Percentiles rank a stretch among this genome's conserved stretches.
These are phyloP conservation scores for Argopecten irradians DNA, from an alignment of 1,140 invertebrate species.

Conservation along the genomic window DNA sequence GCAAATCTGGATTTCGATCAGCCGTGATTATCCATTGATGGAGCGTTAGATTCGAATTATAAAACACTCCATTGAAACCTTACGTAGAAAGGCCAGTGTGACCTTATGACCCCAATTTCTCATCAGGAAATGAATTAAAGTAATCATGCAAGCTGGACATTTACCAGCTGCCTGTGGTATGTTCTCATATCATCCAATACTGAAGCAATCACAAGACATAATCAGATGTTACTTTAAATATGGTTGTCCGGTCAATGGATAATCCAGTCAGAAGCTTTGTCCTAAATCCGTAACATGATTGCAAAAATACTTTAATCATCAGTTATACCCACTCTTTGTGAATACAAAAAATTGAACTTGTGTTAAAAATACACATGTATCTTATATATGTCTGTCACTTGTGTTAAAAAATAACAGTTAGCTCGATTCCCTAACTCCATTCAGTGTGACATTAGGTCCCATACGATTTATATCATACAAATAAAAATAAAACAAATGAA, in stretches of 20 bases:
- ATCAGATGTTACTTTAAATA: background rate
- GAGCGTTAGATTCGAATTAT: background rate
- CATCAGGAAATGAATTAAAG: background rate
- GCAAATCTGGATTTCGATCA: background rate
- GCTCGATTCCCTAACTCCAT: too few species aligned
- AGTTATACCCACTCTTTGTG: too few species aligned
- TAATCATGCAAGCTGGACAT: background rate
- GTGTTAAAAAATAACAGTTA: too few species aligned
- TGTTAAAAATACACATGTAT: too few species aligned
- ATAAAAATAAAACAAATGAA: too few species aligned
- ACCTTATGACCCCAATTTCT: background rate
- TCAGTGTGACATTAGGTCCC: too few species aligned
- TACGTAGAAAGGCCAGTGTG: background rate
- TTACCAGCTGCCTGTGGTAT: background rate
- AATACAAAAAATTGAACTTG: too few species aligned
- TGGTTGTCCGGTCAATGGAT: background rate
- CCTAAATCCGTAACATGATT: too few species aligned
- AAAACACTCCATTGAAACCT: background rate
- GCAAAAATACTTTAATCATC: too few species aligned
- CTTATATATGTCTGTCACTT: too few species aligned
- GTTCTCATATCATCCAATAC: background rate
- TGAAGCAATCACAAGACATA: background rate
- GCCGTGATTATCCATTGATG: background rate
- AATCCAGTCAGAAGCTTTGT: background rate
- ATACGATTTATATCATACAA: too few species aligned